Conservation (phyloP, 2,113 vertebrate species). For the Rhegmatorhina hoffmannsi region DNA sequence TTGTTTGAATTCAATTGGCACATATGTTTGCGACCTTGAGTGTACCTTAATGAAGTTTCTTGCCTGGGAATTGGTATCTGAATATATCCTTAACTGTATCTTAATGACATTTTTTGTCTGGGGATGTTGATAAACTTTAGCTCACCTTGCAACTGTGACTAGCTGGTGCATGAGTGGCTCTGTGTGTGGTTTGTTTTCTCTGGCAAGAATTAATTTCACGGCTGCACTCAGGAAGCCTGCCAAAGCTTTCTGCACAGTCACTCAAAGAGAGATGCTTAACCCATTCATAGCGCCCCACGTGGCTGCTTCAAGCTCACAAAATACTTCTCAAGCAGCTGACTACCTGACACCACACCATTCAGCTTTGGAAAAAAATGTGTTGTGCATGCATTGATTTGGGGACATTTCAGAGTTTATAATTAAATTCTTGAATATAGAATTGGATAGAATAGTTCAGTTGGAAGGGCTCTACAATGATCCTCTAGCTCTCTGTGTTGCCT, state of each 20-base stretch:
- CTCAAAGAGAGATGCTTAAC: neutral
- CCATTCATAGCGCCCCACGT: neutral
- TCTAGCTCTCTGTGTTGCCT: neutral
- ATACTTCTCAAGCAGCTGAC: neutral
- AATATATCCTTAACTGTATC: slow-evolving; percentile 32
- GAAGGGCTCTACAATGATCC: neutral
- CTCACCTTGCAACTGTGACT: slow-evolving; percentile 35
- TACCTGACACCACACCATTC: neutral
- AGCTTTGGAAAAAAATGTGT: neutral
- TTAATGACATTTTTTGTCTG: slow-evolving; percentile 54
- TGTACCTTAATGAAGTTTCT: slow-evolving; percentile 41
- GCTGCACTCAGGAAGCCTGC: neutral
- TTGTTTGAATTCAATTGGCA: slow-evolving; percentile 31
- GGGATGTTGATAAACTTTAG: slow-evolving; percentile 55
- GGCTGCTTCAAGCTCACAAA: neutral
- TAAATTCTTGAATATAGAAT: neutral
- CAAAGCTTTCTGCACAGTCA: neutral
- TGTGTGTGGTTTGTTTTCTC: neutral
- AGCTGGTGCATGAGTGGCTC: neutral
- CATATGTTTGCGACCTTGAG: slow-evolving; percentile 23
- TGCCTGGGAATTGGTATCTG: slow-evolving; percentile 54
- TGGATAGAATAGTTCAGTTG: neutral
- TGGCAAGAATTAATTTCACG: slow-evolving; percentile 33
- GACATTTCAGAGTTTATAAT: neutral
- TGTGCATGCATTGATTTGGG: neutral